Conservation (phyloP, 2,888 invertebrate genomes). For the Pherbina coryleti region DNA sequence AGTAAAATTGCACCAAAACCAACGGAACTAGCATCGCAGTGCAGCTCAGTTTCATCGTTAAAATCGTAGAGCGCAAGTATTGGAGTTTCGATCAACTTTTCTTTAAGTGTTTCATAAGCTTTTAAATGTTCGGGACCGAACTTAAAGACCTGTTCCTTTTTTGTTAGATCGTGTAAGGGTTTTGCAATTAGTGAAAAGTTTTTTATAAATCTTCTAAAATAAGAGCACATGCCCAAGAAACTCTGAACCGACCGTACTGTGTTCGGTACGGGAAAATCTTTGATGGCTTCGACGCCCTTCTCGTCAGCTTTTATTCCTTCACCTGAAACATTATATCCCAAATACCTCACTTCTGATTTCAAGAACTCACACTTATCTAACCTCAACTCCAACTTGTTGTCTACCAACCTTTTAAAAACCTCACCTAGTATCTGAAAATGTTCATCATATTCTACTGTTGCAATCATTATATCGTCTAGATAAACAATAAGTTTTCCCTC, state of each 20-base stretch:
- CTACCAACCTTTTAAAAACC: constrained; percentile 43
- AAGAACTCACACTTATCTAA: constrained; percentile 35
- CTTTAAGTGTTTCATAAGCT: constrained; percentile 40
- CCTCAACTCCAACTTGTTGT: not conserved
- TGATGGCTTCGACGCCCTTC: not conserved
- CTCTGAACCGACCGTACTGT: constrained; percentile 19
- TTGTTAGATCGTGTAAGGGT: constrained; percentile 55
- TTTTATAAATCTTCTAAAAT: constrained; percentile 50
- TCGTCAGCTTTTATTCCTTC: not conserved
- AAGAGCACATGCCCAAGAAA: constrained; percentile 34
- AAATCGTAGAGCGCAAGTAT: constrained; percentile 56
- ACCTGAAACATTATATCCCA: constrained; percentile 47
- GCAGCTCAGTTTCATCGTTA: constrained; percentile 50
- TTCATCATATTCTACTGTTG: constrained; percentile 25
- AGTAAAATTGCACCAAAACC: constrained; percentile 55
- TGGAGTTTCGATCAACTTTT: constrained; percentile 41
- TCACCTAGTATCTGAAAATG: constrained; percentile 42
- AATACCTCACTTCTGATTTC: constrained; percentile 44
- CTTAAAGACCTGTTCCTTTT: constrained; percentile 41
- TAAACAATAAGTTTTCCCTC: constrained; percentile 46
- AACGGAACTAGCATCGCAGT: constrained; percentile 52
- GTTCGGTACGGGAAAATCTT: not conserved
- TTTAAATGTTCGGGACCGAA: constrained; percentile 41
- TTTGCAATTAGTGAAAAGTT: constrained; percentile 50
- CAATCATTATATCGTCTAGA: constrained; percentile 53